Conservation (phyloP, 2,888 invertebrate species). For the Caprella mutica region DNA sequence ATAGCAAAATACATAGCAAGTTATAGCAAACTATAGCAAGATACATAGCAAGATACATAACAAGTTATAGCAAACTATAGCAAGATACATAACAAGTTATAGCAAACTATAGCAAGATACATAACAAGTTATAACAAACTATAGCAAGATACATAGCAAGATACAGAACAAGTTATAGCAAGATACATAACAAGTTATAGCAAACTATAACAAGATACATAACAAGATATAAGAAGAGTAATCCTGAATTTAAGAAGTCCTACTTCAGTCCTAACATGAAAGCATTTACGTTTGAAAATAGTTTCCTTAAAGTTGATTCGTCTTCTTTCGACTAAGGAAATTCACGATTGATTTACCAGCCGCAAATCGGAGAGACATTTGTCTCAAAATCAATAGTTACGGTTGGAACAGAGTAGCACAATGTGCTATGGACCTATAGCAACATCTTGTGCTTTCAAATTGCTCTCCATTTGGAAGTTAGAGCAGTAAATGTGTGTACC, state of each 20-base stretch:
- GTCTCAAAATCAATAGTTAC: background rate
- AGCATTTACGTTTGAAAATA: too few relatives aligned
- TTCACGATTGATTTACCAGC: too few relatives aligned
- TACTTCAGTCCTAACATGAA: background rate
- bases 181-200: background rate
- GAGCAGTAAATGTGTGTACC: too few relatives aligned
- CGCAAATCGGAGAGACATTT: background rate
- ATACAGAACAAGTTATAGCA: background rate
- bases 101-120: background rate
- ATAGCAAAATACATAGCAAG: background rate
- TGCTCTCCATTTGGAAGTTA: background rate
- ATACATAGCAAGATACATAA: conserved; percentile 4
- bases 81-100: background rate
- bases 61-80: conserved; percentile 2
- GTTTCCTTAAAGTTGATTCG: too few relatives aligned
- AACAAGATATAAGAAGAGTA: background rate
- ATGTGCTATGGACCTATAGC: background rate
- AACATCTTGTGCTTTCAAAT: background rate
- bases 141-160: background rate
- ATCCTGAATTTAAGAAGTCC: background rate
- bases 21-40: background rate
- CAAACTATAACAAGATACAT: background rate
- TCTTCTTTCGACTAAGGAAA: too few relatives aligned
- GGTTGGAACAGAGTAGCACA: background rate
- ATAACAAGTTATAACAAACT: background rate